These are phyloP conservation scores for Sceliomorpha sp. DNA, from an alignment of 2,888 invertebrate species.

Conservation along the genomic window DNA sequence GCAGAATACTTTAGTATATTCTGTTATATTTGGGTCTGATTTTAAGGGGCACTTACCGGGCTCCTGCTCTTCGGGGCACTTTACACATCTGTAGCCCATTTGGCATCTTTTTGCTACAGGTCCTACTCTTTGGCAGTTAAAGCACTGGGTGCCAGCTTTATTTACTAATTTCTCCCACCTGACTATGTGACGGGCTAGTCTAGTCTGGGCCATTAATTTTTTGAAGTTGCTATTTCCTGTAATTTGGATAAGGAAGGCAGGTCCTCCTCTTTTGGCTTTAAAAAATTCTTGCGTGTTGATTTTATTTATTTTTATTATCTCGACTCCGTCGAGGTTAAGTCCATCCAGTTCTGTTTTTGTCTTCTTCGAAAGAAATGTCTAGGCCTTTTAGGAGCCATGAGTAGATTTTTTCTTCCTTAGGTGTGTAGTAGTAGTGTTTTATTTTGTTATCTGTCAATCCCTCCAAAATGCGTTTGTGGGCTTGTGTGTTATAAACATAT, in stretches of 20 bases:
- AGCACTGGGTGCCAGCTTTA: conserved; percentile 16
- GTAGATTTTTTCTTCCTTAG: too few species aligned
- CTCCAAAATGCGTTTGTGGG: too few species aligned
- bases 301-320: conserved; percentile 32
- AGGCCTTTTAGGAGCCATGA: too few species aligned
- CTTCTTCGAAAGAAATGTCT: too few species aligned
- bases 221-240: conserved; percentile 4
- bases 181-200: conserved; percentile 15
- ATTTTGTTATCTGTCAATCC: too few species aligned
- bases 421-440: too few species aligned
- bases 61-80: conserved; percentile 26
- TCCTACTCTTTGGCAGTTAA: conserved; percentile 25
- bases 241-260: conserved; percentile 18
- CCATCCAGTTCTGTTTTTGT: neutral
- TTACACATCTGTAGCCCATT: conserved; percentile 31
- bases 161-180: conserved; percentile 26
- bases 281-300: conserved; percentile 24
- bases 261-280: conserved; percentile 6
- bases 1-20: conserved; percentile 16
- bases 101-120: conserved; percentile 21
- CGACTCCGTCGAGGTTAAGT: conserved; percentile 13
- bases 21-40: conserved; percentile 1
- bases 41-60: conserved; percentile 30
- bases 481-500: too few species aligned
- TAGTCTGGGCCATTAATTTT: conserved; percentile 8